Evolutionary conservation across 1,140 invertebrate species (phyloP).

Genomic region (Drosophila chauvacae): DNA sequence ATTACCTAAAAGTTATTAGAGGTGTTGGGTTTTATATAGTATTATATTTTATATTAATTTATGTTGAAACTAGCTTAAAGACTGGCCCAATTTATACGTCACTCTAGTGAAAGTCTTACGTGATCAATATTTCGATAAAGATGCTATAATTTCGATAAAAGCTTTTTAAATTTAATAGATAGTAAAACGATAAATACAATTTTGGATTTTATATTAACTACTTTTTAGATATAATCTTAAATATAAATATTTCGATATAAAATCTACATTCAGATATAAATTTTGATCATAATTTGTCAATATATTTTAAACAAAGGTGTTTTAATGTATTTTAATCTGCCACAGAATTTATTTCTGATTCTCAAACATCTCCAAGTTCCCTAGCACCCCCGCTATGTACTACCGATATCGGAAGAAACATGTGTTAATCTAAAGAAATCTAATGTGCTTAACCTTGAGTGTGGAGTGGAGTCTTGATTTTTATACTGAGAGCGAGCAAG

Average conservation of each 20-base stretch:
- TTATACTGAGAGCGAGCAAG: conserved; percentile 4
- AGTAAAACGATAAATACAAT: too few species aligned
- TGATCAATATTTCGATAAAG: neutral
- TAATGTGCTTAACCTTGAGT: conserved; percentile 45
- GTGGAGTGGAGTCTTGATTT: conserved; percentile 49
- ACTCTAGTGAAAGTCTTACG: too few species aligned
- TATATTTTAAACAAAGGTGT: neutral
- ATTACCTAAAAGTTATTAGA: too few species aligned
- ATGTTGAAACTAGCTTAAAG: neutral
- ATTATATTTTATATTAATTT: neutral
- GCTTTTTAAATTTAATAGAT: neutral
- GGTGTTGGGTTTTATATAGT: neutral
- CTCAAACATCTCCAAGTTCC: neutral
- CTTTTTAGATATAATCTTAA: too few species aligned
- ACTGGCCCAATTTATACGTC: neutral
- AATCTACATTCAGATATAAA: too few species aligned
- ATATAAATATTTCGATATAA: too few species aligned
- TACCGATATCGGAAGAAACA: conserved; percentile 15
- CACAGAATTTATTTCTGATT: neutral
- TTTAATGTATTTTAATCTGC: neutral
- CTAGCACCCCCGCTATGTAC: neutral
- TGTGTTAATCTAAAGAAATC: conserved; percentile 45
- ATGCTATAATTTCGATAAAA: neutral
- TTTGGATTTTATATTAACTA: too few species aligned
- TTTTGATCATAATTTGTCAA: too few species aligned